These are phyloP conservation scores for Heteronetta atricapilla DNA, from an alignment of 2,113 vertebrate genomes.

Conservation along the genomic window DNA sequence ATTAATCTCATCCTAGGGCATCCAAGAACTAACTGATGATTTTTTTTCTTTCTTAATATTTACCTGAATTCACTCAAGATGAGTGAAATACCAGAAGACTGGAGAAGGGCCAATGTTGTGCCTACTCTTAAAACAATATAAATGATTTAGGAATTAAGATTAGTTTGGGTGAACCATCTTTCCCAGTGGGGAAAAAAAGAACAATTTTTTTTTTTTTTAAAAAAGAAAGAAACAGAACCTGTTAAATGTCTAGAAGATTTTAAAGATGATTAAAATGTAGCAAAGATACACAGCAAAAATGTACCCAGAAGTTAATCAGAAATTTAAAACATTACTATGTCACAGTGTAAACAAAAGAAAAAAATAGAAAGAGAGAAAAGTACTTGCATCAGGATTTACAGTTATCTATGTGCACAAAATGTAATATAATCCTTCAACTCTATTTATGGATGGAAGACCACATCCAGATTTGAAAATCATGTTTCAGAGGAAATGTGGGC, in stretches of 20 bases:
- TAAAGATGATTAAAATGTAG: not conserved
- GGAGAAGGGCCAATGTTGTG: not conserved
- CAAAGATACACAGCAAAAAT: not conserved
- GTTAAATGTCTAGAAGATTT: not conserved
- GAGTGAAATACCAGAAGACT: not conserved
- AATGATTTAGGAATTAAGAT: slow-evolving; percentile 8
- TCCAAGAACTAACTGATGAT: not conserved
- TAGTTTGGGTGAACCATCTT: not conserved
- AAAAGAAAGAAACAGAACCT: not conserved
- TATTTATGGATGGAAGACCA: not conserved
- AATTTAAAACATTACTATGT: slow-evolving; percentile 3
- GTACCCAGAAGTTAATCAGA: not conserved
- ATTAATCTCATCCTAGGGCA: not conserved
- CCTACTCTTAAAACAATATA: not conserved
- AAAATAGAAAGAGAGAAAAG: too few relatives aligned
- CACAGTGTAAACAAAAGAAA: not conserved
- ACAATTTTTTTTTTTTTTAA: too few relatives aligned
- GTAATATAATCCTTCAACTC: not conserved
- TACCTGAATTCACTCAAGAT: not conserved
- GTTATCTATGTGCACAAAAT: not conserved
- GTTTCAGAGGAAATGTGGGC: not conserved
- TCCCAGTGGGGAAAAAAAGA: not conserved
- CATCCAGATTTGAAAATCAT: not conserved
- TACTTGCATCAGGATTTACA: not conserved
- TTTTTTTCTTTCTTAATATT: not conserved